These are phyloP conservation scores for Torymus auratus DNA, from an alignment of 2,888 invertebrate genomes.

Conservation along the genomic window DNA sequence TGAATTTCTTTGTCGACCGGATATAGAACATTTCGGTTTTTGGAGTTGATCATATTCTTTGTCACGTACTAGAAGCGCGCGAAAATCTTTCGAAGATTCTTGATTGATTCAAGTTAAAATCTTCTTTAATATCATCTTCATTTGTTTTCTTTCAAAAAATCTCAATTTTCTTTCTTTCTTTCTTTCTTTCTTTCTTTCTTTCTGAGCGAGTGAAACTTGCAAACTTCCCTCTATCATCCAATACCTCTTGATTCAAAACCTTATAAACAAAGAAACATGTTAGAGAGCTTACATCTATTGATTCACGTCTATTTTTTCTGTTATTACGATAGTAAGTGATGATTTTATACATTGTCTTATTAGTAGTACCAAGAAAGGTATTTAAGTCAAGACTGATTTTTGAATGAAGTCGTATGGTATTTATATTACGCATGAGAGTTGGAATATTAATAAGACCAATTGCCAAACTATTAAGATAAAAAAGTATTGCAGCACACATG, in stretches of 20 bases:
- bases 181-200: constrained; percentile 74
- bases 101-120: constrained; percentile 74
- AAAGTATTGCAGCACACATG: constrained; percentile 9
- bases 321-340: constrained; percentile 59
- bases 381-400: constrained; percentile 25
- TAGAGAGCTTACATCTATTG: constrained; percentile 72
- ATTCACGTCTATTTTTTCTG: constrained; percentile 61
- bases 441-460: constrained; percentile 50
- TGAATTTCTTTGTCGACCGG: constrained; percentile 72
- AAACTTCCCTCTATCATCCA: constrained; percentile 82
- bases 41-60: constrained; percentile 75
- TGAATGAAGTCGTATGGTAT: constrained; percentile 40
- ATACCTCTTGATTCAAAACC: constrained; percentile 90
- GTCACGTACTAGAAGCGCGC: constrained; percentile 72
- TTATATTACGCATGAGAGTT: constrained; percentile 51
- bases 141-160: constrained; percentile 71
- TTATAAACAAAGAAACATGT: constrained; percentile 87
- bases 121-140: constrained; percentile 75
- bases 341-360: constrained; percentile 50
- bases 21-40: constrained; percentile 71
- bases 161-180: constrained; percentile 69
- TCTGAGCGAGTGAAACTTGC: constrained; percentile 74
- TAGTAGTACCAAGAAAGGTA: constrained; percentile 63
- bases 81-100: constrained; percentile 71
- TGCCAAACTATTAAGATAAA: constrained; percentile 30